These are phyloP conservation scores for Vulpes ferrilata DNA, from an alignment of 2,113 vertebrate species.

Conservation along the genomic window DNA sequence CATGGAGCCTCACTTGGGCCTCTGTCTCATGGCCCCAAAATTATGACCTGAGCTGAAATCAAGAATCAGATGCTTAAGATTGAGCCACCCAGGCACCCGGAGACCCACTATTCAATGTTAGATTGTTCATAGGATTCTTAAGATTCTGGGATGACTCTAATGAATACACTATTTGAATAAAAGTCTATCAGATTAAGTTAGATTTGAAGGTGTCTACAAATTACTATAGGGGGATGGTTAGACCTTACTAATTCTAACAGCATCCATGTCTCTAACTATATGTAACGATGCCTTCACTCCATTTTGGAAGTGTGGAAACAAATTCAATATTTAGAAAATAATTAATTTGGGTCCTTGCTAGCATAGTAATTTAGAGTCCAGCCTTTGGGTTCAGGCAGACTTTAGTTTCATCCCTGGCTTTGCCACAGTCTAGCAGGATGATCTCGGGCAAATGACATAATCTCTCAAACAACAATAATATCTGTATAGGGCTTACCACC, in stretches of 20 bases:
- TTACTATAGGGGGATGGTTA: neutral
- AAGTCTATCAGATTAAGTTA: neutral
- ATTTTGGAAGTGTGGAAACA: neutral
- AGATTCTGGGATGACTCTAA: neutral
- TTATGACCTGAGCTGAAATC: neutral
- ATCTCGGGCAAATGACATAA: neutral
- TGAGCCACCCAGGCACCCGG: neutral
- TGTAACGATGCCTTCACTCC: neutral
- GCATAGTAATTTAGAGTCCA: neutral
- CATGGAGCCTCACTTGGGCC: neutral
- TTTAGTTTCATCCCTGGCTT: neutral
- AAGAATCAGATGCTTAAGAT: neutral
- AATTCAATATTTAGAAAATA: neutral
- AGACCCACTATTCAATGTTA: neutral
- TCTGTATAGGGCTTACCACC: neutral
- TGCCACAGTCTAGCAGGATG: neutral
- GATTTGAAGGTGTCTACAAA: neutral
- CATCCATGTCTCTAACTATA: neutral
- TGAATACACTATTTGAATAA: neutral
- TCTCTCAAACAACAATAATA: neutral
- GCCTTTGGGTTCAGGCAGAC: neutral
- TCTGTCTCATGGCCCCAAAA: neutral
- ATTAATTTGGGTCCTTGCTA: neutral
- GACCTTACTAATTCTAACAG: neutral
- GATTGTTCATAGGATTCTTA: neutral